A percentile compares a stretch with the other conserved stretches of the same genome.
Evolutionary conservation across 2,113 vertebrate genomes (phyloP).

Genomic region (Ceyx melanurus): DNA sequence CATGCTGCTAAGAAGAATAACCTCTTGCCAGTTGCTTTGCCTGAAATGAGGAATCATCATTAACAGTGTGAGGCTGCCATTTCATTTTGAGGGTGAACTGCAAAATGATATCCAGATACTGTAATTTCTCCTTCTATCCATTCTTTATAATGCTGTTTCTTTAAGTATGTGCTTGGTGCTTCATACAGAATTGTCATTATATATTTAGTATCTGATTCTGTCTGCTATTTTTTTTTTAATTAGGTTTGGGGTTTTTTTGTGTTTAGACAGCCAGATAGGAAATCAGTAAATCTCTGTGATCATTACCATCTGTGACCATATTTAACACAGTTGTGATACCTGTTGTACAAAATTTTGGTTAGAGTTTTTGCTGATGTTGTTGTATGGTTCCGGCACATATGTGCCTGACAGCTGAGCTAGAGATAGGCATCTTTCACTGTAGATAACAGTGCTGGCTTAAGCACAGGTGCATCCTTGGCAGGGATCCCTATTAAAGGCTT

Average conservation of each 20-base stretch:
- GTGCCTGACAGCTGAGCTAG: neutral
- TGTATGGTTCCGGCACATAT: neutral
- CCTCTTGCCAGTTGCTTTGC: neutral
- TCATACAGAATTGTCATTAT: neutral
- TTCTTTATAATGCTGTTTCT: neutral
- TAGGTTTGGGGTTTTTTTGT: neutral
- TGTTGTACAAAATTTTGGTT: neutral
- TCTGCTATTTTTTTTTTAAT: neutral
- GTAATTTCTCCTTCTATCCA: neutral
- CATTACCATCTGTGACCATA: neutral
- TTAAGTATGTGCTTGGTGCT: neutral
- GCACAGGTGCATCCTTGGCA: neutral
- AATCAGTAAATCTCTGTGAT: neutral
- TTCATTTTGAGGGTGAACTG: neutral
- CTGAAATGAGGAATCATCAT: neutral
- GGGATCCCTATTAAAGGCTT: neutral
- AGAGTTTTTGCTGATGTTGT: neutral
- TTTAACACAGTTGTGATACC: neutral
- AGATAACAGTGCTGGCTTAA: neutral
- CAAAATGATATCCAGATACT: neutral
- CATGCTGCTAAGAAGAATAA: neutral
- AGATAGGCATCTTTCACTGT: neutral
- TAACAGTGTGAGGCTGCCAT: neutral
- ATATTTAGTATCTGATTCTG: neutral
- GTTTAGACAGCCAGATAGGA: neutral